A percentile compares a stretch with the other conserved stretches of the same genome.
Evolutionary conservation across 2,113 vertebrate species (phyloP).

Genomic region (Hyaena hyaena): DNA sequence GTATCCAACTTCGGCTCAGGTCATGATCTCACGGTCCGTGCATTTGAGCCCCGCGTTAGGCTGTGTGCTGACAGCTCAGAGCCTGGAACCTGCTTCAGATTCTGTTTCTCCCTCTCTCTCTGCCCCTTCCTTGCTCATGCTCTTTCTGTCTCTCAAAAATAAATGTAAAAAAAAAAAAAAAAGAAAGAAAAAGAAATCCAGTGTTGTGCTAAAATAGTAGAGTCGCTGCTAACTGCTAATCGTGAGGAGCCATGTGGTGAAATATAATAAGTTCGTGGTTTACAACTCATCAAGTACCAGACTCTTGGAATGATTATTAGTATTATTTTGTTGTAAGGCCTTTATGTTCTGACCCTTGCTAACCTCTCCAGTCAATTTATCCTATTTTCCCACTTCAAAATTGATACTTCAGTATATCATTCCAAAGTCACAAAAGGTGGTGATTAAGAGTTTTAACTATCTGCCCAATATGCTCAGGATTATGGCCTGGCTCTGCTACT

Average conservation of each 20-base stretch:
- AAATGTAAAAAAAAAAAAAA: too few species aligned
- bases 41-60: too few species aligned
- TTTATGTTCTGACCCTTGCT: neutral
- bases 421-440: neutral
- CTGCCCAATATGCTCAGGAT: neutral
- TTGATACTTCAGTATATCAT: neutral
- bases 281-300: neutral
- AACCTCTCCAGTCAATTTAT: neutral
- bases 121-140: too few species aligned
- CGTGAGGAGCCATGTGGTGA: neutral
- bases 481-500: neutral
- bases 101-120: too few species aligned
- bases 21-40: too few species aligned
- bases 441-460: neutral
- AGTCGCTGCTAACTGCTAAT: neutral
- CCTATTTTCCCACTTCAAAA: neutral
- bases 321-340: neutral
- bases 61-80: too few species aligned
- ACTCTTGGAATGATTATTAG: constrained; percentile 16
- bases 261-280: neutral
- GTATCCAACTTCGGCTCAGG: too few species aligned
- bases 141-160: too few species aligned
- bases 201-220: neutral
- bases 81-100: too few species aligned
- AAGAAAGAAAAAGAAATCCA: neutral